A percentile compares a stretch with the other conserved stretches of the same genome.
These are phyloP conservation scores for Penaeus monodon DNA, from an alignment of 2,888 invertebrate species.

Conservation along the genomic window DNA sequence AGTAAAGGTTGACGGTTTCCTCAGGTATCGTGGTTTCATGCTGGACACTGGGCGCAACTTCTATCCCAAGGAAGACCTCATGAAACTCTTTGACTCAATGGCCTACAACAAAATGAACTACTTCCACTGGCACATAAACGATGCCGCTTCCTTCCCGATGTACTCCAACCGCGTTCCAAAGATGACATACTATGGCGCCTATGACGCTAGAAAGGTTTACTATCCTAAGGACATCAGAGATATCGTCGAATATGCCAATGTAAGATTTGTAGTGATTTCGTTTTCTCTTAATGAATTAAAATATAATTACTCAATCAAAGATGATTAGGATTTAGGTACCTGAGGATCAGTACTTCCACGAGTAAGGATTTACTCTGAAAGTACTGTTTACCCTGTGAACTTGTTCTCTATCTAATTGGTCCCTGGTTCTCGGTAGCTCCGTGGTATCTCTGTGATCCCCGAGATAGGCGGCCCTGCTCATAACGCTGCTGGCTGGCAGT, in stretches of 20 bases:
- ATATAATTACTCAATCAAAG: too few relatives aligned
- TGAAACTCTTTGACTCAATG: conserved; percentile 63
- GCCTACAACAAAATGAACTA: conserved; percentile 70
- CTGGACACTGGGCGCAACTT: conserved; percentile 73
- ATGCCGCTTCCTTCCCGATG: conserved; percentile 74
- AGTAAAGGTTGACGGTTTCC: too few relatives aligned
- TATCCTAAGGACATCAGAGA: conserved; percentile 80
- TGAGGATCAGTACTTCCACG: too few relatives aligned
- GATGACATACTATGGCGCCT: conserved; percentile 64
- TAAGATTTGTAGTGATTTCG: not conserved
- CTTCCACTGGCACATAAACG: conserved; percentile 72
- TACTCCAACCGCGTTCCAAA: conserved; percentile 68
- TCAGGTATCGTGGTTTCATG: conserved; percentile 73
- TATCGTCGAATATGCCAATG: conserved; percentile 80
- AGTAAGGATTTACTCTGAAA: too few relatives aligned
- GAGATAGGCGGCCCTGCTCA: conserved; percentile 95
- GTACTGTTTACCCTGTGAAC: too few relatives aligned
- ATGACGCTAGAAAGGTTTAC: conserved; percentile 75
- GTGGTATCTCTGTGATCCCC: conserved; percentile 88
- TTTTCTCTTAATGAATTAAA: too few relatives aligned
- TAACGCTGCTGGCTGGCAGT: conserved; percentile 81
- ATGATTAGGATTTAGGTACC: too few relatives aligned
- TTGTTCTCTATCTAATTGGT: not conserved
- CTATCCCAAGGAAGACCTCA: conserved; percentile 60
- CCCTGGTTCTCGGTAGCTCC: conserved; percentile 70